Base-by-base conservation (phyloP, 2,113 vertebrate genomes). In the Muscicapa adusta region DNA sequence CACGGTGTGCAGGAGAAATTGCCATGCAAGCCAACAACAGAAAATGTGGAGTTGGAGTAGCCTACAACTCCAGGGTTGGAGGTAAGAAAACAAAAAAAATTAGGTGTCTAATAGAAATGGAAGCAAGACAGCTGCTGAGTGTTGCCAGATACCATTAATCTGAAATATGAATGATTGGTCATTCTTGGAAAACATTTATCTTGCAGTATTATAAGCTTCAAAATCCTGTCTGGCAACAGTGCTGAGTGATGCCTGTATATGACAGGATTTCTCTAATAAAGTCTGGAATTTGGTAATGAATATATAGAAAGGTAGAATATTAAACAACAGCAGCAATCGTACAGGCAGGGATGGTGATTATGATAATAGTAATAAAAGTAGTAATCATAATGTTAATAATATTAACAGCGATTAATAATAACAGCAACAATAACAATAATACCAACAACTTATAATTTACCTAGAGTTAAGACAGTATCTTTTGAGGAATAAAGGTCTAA, bases 21-120 rank as follows among this genome's bases (percentile, higher is more conserved):
- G 99, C 99, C 34, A 99, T 99, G 99, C 98, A 99, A 96, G 99
- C 99, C 54, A 99, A 99, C 97, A 99, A 99, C 97, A 98, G 98
- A 79, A 99, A 99, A 97, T 99, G 99, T 65, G 99, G 99, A 9
- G 99, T 99, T n/a, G 99, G 99, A 80, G 98, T 99, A 54, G 99
- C 99, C 12, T 99, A 98, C 96, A 99, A 99, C 97, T 98, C 99
- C 58, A 99, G 98, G 96, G 99, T 99, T 78, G 99, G 99, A 98
- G 99, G 99, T 99, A 98, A 98, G 97, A 50, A 73, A 74, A 72
- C 1, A 7, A 70, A 83, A 93, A 57, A 38, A 75, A 61, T 84
- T 42, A 38, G 17, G 8, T 75, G 34, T n/a, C 18, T 80, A 24
- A 36, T 26, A 12, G 14, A 56, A 56, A 28, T 16, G 34, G 36